These are phyloP conservation scores for Brevimyrus niger DNA, from an alignment of 2,113 vertebrate genomes.

Conservation along the genomic window DNA sequence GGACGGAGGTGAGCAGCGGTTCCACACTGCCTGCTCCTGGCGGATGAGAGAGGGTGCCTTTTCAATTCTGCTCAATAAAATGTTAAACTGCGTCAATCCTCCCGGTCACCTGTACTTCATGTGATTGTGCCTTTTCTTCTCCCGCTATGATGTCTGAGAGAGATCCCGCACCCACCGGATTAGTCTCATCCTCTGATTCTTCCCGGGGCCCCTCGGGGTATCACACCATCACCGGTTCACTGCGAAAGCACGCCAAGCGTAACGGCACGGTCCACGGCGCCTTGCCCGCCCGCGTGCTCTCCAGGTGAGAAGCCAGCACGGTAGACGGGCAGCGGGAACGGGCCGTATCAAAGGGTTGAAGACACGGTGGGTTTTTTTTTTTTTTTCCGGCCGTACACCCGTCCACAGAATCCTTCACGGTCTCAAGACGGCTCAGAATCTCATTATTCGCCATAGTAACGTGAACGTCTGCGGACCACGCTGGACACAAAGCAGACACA, in stretches of 20 bases:
- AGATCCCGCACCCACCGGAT: neutral
- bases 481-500: constrained; percentile 8
- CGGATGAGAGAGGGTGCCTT: constrained; percentile 28
- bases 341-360: neutral
- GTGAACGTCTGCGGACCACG: neutral
- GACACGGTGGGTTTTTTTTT: neutral
- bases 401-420: neutral
- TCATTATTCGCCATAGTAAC: constrained; percentile 10
- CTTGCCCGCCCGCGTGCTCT: too few relatives aligned
- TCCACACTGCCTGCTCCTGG: neutral
- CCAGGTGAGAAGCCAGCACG: neutral
- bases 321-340: neutral
- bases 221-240: neutral
- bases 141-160: neutral
- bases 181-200: neutral
- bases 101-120: neutral
- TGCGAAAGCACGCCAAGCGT: neutral
- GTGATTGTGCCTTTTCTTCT: neutral
- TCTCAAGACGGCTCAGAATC: neutral
- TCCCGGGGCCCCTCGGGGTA: neutral
- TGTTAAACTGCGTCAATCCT: neutral
- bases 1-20: neutral
- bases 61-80: constrained; percentile 21
- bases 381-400: neutral
- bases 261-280: neutral